Percentiles rank a stretch among this genome's conserved stretches.
Conservation (phyloP, 2,113 vertebrate species). For the Megaleporinus macrocephalus region DNA sequence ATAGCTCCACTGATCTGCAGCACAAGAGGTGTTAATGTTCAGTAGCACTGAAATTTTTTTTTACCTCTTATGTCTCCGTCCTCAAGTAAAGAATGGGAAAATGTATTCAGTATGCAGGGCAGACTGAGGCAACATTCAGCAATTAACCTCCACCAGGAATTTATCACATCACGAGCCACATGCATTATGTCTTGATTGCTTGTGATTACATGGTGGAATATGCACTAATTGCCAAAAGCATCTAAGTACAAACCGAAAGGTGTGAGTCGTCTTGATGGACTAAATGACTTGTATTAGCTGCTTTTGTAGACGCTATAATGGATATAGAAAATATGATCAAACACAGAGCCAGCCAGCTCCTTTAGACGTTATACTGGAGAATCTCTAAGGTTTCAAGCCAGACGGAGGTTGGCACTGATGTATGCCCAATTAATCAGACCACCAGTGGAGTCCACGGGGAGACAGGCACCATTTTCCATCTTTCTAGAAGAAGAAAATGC, state of each 20-base stretch:
- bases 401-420: neutral
- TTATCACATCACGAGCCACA: neutral
- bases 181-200: neutral
- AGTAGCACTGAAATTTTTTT: neutral
- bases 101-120: neutral
- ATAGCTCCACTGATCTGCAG: neutral
- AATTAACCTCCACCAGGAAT: constrained; percentile 6
- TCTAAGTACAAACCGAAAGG: neutral
- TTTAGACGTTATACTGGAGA: neutral
- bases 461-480: neutral
- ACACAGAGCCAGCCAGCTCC: neutral
- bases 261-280: neutral
- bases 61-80: neutral
- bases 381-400: neutral
- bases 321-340: neutral
- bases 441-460: neutral
- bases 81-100: neutral
- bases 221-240: neutral
- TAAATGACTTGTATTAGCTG: neutral
- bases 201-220: neutral
- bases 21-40: neutral
- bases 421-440: constrained; percentile 16
- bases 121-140: neutral
- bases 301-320: neutral
- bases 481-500: neutral